Percentiles rank a stretch among this genome's conserved stretches.
Conservation (phyloP, 2,888 invertebrate genomes). For the Thumatha senex region DNA sequence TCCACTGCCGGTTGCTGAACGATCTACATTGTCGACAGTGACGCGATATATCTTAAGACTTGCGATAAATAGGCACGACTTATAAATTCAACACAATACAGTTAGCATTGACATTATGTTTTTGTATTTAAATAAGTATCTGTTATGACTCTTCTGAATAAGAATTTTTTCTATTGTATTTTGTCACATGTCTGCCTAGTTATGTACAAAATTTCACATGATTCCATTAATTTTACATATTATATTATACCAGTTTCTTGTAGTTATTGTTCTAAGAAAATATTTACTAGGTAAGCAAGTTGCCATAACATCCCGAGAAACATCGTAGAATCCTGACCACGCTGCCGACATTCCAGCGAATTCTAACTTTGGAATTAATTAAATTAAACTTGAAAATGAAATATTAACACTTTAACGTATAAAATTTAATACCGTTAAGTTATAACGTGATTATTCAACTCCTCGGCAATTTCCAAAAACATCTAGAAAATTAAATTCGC, state of each 20-base stretch:
- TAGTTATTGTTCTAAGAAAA: too few relatives aligned
- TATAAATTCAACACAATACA: too few relatives aligned
- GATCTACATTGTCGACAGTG: constrained; percentile 29
- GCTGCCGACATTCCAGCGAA: constrained; percentile 47
- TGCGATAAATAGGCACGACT: too few relatives aligned
- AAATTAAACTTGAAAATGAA: constrained; percentile 84
- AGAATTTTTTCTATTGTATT: too few relatives aligned
- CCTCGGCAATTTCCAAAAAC: constrained; percentile 79
- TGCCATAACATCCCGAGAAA: constrained; percentile 48
- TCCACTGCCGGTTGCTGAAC: constrained; percentile 58
- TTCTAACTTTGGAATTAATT: constrained; percentile 80
- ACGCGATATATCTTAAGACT: constrained; percentile 18
- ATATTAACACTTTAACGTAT: constrained; percentile 84
- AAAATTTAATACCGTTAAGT: constrained; percentile 83
- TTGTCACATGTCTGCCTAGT: too few relatives aligned
- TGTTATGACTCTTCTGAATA: too few relatives aligned
- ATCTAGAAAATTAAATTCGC: constrained; percentile 81
- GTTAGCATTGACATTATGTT: too few relatives aligned
- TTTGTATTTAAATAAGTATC: too few relatives aligned
- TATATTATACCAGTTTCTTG: too few relatives aligned
- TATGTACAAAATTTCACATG: too few relatives aligned
- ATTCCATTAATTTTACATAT: too few relatives aligned
- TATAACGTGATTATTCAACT: constrained; percentile 83
- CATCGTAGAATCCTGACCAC: constrained; percentile 45
- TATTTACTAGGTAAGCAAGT: too few relatives aligned